Base-by-base conservation (phyloP, 2,888 invertebrate species). In the Apodemia duryi region DNA sequence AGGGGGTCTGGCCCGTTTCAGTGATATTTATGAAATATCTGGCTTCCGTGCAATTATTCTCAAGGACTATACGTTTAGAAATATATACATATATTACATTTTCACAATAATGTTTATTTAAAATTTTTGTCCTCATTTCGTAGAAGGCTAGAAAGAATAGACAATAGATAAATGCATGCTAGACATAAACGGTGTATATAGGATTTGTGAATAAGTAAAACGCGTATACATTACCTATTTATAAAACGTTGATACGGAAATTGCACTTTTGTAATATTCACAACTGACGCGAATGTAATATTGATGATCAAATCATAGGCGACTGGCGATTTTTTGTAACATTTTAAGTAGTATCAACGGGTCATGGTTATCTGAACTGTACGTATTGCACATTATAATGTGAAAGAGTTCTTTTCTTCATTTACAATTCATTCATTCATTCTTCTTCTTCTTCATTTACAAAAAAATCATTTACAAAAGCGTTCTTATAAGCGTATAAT, bases 221-320 rank as follows among this genome's bases (percentile, higher is more conserved):
- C 71, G 70, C 54, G 65, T 73, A 73, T 75, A 74, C 77, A 84
- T 89, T 81, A 85, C 75, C 75, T 84, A 90, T 90, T 88, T 84
- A 90, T 78, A 75, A 75, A 72, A 77, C 79, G 84, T 80, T 87
- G 87, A 88, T 87, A 86, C 90, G 88, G 89, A 89, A 90, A 90
- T 90, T 90, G 90, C 88, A 90, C 81, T 88, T 88, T 87, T 89
- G 85, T 86, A 88, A 88, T 87, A 91, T 89, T 89, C 81, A 91
- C 77, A 81, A 87, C 83, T 81, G 76, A 68, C 67, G 70, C 69
- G 65, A 70, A 68, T 73, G 72, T 74, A 72, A 71, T 71, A 71
- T 66, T 66, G 54, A 62, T 63, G 32, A 65, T 66, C 63, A 72
- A 75, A 69, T 71, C 62, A 68, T 28, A 65, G 64, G 69, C 64